phyloP scores from a whole-genome alignment of 2,113 vertebrate genomes.

The Microtus richardsoni region DNA sequence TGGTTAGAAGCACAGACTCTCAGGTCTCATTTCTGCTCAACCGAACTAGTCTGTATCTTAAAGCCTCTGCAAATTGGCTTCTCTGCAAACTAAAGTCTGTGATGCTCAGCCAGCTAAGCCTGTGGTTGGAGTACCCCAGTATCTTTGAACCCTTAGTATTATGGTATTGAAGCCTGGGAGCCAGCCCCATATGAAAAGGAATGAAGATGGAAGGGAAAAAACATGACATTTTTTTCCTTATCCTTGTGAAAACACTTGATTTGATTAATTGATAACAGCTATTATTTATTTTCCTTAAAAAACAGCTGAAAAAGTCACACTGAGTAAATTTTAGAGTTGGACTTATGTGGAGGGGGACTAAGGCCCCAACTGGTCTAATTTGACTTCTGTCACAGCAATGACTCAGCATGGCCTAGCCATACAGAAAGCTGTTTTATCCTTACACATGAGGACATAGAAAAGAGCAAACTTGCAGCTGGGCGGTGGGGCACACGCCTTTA shows the following conservation, averaged over 20 bases:
- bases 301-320: neutral
- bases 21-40: neutral
- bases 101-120: neutral
- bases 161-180: neutral
- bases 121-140: accelerated
- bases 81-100: neutral
- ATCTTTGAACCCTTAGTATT: neutral
- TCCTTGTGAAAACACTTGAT: neutral
- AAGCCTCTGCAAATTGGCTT: neutral
- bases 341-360: neutral
- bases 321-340: neutral
- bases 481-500: too few relatives aligned
- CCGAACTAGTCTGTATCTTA: neutral
- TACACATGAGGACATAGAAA: neutral
- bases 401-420: neutral
- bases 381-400: neutral
- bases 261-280: neutral
- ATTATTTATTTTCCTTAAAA: slow-evolving; percentile 6
- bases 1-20: neutral
- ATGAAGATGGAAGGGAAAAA: neutral
- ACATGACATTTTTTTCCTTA: neutral
- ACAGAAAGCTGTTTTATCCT: neutral
- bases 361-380: neutral
- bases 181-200: neutral
- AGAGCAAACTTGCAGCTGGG: too few relatives aligned